These are phyloP conservation scores for Terrapene triunguis DNA, from an alignment of 2,113 vertebrate genomes.

Conservation along the genomic window DNA sequence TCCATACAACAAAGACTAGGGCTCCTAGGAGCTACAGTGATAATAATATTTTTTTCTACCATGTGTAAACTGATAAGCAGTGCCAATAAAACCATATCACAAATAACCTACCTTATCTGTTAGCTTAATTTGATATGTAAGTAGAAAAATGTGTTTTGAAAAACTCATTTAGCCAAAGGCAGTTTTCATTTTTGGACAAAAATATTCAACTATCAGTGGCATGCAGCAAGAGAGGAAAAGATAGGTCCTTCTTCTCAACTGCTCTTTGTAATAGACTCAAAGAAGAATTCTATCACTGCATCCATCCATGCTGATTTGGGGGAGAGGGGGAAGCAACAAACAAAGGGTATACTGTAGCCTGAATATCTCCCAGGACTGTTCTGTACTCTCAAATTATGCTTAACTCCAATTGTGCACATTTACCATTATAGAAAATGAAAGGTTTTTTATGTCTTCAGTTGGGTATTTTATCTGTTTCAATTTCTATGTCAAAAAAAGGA, in stretches of 20 bases:
- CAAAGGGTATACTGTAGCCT: not conserved
- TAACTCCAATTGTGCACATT: not conserved
- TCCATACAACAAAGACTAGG: not conserved
- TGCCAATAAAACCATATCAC: not conserved
- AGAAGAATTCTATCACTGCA: not conserved
- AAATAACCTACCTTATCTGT: not conserved
- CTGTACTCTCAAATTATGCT: not conserved
- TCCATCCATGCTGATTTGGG: not conserved
- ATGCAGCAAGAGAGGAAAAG: not conserved
- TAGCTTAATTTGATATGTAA: not conserved
- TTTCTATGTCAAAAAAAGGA: not conserved
- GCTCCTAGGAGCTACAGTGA: not conserved
- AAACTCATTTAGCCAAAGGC: constrained; percentile 2
- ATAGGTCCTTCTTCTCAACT: not conserved
- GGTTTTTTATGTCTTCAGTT: accelerated
- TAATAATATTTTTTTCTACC: not conserved
- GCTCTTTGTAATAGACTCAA: not conserved
- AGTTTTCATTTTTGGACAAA: not conserved
- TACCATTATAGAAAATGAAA: not conserved
- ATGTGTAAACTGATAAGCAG: not conserved
- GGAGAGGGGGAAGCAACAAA: not conserved
- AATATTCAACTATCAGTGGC: not conserved
- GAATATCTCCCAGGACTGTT: not conserved
- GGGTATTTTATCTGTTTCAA: not conserved
- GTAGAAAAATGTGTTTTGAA: not conserved